Base-by-base conservation (phyloP, 2,113 vertebrate genomes). In the Sylvia atricapilla region DNA sequence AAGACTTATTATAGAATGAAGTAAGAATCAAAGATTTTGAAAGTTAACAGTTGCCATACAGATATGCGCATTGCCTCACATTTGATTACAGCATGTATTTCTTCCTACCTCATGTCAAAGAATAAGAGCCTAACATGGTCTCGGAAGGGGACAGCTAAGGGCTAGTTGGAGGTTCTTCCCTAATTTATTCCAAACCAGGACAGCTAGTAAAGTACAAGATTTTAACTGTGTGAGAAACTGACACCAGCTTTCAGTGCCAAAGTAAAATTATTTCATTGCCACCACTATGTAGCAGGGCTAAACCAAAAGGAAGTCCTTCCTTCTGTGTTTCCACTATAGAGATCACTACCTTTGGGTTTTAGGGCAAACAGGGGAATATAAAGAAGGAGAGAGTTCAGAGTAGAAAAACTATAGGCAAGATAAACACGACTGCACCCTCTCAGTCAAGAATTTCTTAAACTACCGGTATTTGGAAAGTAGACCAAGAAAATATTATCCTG, bases 41-140 rank as follows among this genome's bases (percentile, higher is more conserved):
- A 82, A 75, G 52, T 7, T 7, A 85, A 25, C 14, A 21, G 37
- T 86, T 84, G 18, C 20, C 30, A 60, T 52, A 21, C 10, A 64
- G 27, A 73, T 44, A 60, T 4, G 8, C 5, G 12, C 3, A 10
- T 19, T 33, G 30, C 12, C 24, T 68, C 15, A 35, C 0, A 1
- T 35, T 39, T 68, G 39, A 73, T 52, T 41, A 49, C 10, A 84
- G 9, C 27, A 21, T 33, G 17, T 41, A 35, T 64, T 86, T 68
- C 23, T 44, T 83, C 25, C 39, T 43, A 22, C 18, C 23, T 79
- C n/a, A 63, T 68, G 33, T 73, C 6, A 30, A 67, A 74, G 43
- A 75, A 9, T 41, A 70, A 59, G 30, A 64, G 4, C 21, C 6
- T 50, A 68, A 47, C 33, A 79, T 0, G 0, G 9, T 39, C 33